Conservation (phyloP, 2,113 vertebrate species). For the Oryctolagus cuniculus region DNA sequence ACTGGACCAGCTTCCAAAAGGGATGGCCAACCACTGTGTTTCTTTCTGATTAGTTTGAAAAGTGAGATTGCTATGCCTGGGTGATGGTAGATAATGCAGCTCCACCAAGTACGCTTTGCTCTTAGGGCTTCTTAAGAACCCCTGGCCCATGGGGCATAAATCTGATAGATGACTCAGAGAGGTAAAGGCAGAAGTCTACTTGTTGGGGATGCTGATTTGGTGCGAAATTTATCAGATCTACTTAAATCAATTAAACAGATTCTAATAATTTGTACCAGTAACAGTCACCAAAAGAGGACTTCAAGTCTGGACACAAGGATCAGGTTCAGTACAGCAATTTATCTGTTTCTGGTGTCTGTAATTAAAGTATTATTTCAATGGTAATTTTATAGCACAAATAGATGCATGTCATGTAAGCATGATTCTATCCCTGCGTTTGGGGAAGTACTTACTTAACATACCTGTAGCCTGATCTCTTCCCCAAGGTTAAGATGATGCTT, state of each 20-base stretch:
- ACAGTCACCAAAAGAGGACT: not conserved
- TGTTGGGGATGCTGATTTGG: not conserved
- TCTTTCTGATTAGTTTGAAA: constrained; percentile 45
- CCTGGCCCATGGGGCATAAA: not conserved
- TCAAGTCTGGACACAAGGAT: constrained; percentile 13
- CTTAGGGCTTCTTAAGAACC: not conserved
- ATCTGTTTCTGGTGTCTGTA: constrained; percentile 7
- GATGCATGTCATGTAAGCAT: not conserved
- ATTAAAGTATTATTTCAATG: constrained; percentile 24
- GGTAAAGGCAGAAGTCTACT: not conserved
- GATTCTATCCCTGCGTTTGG: not conserved
- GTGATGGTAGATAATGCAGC: not conserved
- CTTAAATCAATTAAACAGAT: constrained; percentile 28
- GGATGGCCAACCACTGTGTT: not conserved
- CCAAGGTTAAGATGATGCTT: not conserved
- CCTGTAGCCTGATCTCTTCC: not conserved
- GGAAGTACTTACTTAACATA: not conserved
- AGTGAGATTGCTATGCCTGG: not conserved
- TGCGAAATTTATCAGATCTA: not conserved
- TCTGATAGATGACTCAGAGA: not conserved
- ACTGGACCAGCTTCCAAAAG: not conserved
- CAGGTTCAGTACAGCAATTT: not conserved
- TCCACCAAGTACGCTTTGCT: not conserved
- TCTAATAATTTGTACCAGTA: constrained; percentile 14
- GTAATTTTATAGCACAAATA: constrained; percentile 17